Percentiles rank a stretch among this genome's conserved stretches.
These are phyloP conservation scores for Bathynomus jamesi DNA, from an alignment of 1,140 invertebrate species.

Conservation along the genomic window DNA sequence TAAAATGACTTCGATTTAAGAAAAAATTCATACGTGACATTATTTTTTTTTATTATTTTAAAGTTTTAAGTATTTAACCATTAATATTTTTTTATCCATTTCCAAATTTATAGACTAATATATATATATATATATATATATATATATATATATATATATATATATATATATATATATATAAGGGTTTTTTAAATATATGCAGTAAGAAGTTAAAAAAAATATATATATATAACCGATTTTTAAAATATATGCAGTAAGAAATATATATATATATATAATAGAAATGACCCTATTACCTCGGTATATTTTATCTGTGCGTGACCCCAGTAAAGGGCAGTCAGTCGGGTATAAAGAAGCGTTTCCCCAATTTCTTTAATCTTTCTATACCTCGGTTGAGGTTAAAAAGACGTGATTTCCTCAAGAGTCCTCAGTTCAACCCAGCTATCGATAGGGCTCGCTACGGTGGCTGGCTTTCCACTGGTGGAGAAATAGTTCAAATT, in stretches of 20 bases:
- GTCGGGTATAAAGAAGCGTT: no score
- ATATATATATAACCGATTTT: background rate
- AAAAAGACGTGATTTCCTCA: no score
- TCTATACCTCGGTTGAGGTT: no score
- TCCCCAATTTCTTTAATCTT: no score
- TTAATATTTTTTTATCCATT: background rate
- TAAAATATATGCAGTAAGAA: background rate
- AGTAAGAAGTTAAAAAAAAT: background rate
- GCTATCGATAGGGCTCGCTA: no score
- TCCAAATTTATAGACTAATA: slow-evolving; percentile 2
- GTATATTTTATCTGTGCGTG: background rate
- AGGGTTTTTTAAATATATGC: background rate
- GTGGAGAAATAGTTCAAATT: no score
- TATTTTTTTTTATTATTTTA: no score
- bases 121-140: slow-evolving; percentile 5
- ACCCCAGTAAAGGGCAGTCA: no score
- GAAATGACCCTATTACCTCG: background rate
- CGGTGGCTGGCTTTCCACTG: no score
- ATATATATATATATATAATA: background rate
- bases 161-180: background rate
- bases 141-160: background rate
- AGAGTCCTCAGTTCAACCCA: no score
- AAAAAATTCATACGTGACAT: no score
- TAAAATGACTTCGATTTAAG: no score
- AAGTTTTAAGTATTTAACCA: background rate